Conservation (phyloP, 2,888 invertebrate genomes). For the Patella depressa region DNA sequence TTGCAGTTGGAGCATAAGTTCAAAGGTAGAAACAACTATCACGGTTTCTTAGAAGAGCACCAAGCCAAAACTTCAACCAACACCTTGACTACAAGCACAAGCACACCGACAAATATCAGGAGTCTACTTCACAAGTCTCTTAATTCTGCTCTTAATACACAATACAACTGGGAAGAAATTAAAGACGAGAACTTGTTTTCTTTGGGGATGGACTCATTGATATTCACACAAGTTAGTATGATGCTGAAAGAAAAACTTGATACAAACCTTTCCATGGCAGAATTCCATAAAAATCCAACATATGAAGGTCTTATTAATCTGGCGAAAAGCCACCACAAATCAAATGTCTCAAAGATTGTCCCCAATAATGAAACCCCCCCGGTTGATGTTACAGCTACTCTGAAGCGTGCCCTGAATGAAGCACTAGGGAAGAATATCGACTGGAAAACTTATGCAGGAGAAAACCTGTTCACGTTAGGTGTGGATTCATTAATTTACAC, state of each 20-base stretch:
- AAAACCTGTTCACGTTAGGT: neutral
- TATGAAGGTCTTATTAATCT: neutral
- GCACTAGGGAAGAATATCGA: neutral
- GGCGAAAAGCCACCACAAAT: no score
- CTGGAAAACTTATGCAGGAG: neutral
- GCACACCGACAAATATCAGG: neutral
- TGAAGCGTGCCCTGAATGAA: neutral
- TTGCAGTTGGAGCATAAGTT: neutral
- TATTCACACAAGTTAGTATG: neutral
- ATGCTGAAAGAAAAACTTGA: neutral
- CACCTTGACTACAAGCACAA: neutral
- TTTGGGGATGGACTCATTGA: neutral
- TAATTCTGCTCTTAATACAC: neutral
- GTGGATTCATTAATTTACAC: neutral
- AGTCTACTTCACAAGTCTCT: neutral
- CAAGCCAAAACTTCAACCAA: neutral
- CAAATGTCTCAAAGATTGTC: no score
- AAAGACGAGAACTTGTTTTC: neutral
- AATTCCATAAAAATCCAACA: neutral
- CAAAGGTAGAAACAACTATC: neutral
- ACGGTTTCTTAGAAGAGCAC: neutral
- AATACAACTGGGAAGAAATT: neutral
- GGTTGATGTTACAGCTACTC: neutral
- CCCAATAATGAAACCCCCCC: no score
- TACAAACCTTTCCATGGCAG: neutral